Evolutionary conservation across 1,140 invertebrate genomes (phyloP).

Genomic region (Drosophila saltans): DNA sequence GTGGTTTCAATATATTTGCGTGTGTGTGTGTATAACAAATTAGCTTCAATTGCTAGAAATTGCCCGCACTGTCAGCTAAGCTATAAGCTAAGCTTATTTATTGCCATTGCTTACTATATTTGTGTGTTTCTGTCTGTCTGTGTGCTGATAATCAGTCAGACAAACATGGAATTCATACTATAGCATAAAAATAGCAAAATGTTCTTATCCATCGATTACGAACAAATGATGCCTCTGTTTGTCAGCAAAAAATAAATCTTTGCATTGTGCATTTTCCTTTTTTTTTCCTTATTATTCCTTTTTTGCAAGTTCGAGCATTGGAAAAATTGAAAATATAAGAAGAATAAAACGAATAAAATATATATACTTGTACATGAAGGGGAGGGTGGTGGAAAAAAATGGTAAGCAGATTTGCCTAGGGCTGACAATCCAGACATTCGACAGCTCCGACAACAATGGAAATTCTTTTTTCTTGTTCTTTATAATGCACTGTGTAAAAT

Average conservation of each 20-base stretch:
- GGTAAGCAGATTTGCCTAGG: slow-evolving; percentile 27
- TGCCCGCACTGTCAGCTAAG: slow-evolving; percentile 53
- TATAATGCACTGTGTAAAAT: slow-evolving; percentile 60
- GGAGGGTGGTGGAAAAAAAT: neutral
- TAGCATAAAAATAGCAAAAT: slow-evolving; percentile 34
- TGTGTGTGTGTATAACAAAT: slow-evolving; percentile 62
- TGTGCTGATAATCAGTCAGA: slow-evolving; percentile 53
- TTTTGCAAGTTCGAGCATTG: slow-evolving; percentile 35
- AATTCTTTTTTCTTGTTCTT: neutral
- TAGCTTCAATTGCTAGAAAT: slow-evolving; percentile 55
- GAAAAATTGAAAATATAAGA: slow-evolving; percentile 46
- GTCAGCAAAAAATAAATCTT: slow-evolving; percentile 81
- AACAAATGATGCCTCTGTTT: slow-evolving; percentile 69
- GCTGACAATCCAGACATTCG: slow-evolving; percentile 14
- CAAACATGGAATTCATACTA: slow-evolving; percentile 43
- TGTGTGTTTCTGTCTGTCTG: slow-evolving; percentile 1
- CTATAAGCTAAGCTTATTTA: slow-evolving; percentile 57
- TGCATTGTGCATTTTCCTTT: slow-evolving; percentile 71
- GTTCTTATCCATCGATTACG: slow-evolving; percentile 71
- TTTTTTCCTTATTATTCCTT: neutral
- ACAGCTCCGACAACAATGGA: slow-evolving; percentile 26
- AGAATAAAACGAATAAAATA: slow-evolving; percentile 55
- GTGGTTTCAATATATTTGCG: neutral
- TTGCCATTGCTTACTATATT: slow-evolving; percentile 16
- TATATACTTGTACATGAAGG: neutral